These are phyloP conservation scores for Drosophila recens DNA, from an alignment of 2,888 invertebrate genomes.

Conservation along the genomic window DNA sequence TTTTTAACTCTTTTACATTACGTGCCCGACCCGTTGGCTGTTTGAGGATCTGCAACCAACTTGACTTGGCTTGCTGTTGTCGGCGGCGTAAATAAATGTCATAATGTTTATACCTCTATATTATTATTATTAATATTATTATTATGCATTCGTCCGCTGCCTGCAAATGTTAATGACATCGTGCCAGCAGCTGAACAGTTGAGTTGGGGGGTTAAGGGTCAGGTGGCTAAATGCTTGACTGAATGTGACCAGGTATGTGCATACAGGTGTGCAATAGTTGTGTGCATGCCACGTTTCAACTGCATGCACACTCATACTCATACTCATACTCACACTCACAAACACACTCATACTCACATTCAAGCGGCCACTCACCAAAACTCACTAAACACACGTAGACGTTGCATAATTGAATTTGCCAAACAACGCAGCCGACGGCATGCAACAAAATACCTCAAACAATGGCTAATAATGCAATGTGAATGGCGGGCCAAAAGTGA, in stretches of 20 bases:
- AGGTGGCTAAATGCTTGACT: conserved; percentile 55
- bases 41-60: conserved; percentile 6
- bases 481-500: conserved; percentile 31
- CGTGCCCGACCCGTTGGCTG: conserved; percentile 39
- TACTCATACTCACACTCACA: conserved; percentile 12
- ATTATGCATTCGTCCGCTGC: conserved; percentile 37
- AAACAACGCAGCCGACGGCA: conserved; percentile 56
- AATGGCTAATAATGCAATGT: conserved; percentile 54
- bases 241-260: conserved; percentile 56
- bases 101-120: conserved; percentile 51
- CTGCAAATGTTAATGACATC: conserved; percentile 42
- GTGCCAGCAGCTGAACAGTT: background rate
- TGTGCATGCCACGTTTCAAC: conserved; percentile 50
- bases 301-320: conserved; percentile 39
- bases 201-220: background rate
- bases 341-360: conserved; percentile 33
- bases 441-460: conserved; percentile 58
- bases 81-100: conserved; percentile 50
- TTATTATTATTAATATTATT: conserved; percentile 40
- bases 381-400: conserved; percentile 36
- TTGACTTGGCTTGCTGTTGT: conserved; percentile 17
- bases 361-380: conserved; percentile 23
- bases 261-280: conserved; percentile 57
- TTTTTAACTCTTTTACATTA: conserved; percentile 65
- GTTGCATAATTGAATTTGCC: conserved; percentile 74